phyloP scores from a whole-genome alignment of 2,797 vertebrate species.

The Coluber constrictor region DNA sequence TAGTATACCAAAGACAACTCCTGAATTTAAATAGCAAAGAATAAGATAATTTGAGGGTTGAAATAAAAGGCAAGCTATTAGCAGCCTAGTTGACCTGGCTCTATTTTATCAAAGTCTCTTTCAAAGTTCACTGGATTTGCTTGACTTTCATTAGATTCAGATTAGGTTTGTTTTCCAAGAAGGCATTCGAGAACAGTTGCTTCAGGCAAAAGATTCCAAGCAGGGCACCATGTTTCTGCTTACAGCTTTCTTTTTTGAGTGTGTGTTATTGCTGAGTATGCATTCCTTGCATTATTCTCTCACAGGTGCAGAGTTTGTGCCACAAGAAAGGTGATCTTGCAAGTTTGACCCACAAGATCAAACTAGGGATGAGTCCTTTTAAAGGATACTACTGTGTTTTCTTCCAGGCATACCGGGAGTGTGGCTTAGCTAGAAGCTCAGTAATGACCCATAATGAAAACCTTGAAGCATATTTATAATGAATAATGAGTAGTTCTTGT shows the following conservation, averaged over 20 bases:
- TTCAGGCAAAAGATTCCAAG: not conserved
- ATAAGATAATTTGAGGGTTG: not conserved
- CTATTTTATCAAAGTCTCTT: not conserved
- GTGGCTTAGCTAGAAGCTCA: not conserved
- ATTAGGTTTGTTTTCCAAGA: not conserved
- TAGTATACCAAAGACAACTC: not conserved
- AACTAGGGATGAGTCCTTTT: not conserved
- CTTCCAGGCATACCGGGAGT: not conserved
- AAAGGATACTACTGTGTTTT: not conserved
- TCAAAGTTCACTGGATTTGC: not conserved
- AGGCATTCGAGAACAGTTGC: not conserved
- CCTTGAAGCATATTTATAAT: slow-evolving; percentile 5
- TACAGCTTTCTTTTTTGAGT: not conserved
- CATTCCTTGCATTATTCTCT: not conserved
- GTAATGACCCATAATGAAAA: slow-evolving; percentile 22
- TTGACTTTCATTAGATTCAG: not conserved
- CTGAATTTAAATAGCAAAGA: not conserved
- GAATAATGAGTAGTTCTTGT: not conserved
- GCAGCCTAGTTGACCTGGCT: not conserved
- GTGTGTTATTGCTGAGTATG: not conserved
- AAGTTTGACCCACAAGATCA: slow-evolving; percentile 7
- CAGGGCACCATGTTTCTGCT: not conserved
- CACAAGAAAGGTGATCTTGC: not conserved
- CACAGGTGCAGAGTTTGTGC: not conserved
- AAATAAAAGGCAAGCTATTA: not conserved